phyloP scores from a whole-genome alignment of 1,140 invertebrate species.

The Anagrus nilaparvatae region DNA sequence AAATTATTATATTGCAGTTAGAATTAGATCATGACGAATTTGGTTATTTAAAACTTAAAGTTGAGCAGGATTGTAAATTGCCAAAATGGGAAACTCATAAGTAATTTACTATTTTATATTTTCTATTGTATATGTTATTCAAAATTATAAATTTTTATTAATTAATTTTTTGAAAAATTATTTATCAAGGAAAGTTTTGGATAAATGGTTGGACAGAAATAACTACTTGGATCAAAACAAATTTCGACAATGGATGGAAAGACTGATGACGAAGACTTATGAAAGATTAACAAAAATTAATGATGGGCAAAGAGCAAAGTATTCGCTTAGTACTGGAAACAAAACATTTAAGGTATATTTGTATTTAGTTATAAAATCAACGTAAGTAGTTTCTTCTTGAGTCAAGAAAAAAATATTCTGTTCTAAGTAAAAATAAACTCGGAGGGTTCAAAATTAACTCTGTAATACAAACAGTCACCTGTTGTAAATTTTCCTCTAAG shows the following conservation, averaged over 20 bases:
- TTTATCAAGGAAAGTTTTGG: conserved; percentile 26
- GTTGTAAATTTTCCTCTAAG: no score
- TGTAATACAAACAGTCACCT: no score
- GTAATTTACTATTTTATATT: not conserved
- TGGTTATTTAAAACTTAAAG: conserved; percentile 18
- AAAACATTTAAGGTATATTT: no score
- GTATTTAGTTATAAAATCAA: no score
- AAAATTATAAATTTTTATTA: not conserved
- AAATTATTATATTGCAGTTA: conserved; percentile 6
- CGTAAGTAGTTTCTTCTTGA: no score
- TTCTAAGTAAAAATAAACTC: no score
- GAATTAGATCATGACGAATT: conserved; percentile 9
- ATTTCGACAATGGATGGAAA: conserved; percentile 38
- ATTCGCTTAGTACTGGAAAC: conserved; percentile 22
- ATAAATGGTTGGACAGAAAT: conserved; percentile 29
- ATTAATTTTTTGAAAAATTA: not conserved
- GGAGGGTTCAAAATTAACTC: no score
- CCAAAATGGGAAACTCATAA: conserved; percentile 14
- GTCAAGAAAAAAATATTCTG: no score
- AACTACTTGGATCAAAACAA: conserved; percentile 37
- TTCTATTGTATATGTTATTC: no score
- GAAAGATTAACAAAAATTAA: conserved; percentile 18
- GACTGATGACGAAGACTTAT: conserved; percentile 30
- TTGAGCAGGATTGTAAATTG: conserved; percentile 6
- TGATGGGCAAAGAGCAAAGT: not conserved